These are phyloP conservation scores for Rhyzopertha dominica DNA, from an alignment of 1,140 invertebrate species.

Conservation along the genomic window DNA sequence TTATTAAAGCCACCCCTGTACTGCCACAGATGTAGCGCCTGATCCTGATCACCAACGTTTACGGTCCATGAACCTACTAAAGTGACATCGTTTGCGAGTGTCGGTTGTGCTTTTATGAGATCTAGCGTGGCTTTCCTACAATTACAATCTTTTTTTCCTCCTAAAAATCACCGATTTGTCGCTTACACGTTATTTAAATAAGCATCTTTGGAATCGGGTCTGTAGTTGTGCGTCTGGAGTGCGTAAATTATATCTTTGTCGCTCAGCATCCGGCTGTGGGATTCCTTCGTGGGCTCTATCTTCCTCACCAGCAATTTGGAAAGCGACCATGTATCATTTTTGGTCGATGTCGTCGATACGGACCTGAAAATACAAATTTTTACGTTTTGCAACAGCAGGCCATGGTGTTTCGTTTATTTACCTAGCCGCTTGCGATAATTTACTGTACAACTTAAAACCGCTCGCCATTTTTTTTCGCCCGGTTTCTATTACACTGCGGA, in stretches of 20 bases:
- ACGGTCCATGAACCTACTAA: slow-evolving; percentile 84
- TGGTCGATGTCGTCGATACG: slow-evolving; percentile 49
- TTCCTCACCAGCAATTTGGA: slow-evolving; percentile 83
- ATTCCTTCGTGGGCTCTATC: slow-evolving; percentile 91
- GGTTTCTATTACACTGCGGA: background rate
- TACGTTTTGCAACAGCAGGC: background rate
- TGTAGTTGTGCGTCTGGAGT: slow-evolving; percentile 89
- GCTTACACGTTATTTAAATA: slow-evolving; percentile 91
- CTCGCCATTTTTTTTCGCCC: slow-evolving; percentile 30
- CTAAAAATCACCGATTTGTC: background rate
- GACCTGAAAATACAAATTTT: slow-evolving; percentile 29
- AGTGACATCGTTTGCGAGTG: slow-evolving; percentile 62
- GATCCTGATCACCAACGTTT: slow-evolving; percentile 95
- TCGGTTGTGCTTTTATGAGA: slow-evolving; percentile 68
- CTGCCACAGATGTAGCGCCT: slow-evolving; percentile 91
- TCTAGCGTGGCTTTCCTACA: slow-evolving; percentile 76
- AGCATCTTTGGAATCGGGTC: slow-evolving; percentile 76
- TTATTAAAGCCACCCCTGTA: slow-evolving; percentile 88
- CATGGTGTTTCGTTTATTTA: background rate
- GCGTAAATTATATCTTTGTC: slow-evolving; percentile 94
- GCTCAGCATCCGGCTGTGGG: slow-evolving; percentile 90
- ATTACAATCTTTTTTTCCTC: slow-evolving; percentile 17
- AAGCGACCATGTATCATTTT: slow-evolving; percentile 78
- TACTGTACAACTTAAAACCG: slow-evolving; percentile 27
- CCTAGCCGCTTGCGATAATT: slow-evolving; percentile 20